Evolutionary conservation across 2,888 invertebrate species (phyloP).

Genomic region (Agrochola circellaris): DNA sequence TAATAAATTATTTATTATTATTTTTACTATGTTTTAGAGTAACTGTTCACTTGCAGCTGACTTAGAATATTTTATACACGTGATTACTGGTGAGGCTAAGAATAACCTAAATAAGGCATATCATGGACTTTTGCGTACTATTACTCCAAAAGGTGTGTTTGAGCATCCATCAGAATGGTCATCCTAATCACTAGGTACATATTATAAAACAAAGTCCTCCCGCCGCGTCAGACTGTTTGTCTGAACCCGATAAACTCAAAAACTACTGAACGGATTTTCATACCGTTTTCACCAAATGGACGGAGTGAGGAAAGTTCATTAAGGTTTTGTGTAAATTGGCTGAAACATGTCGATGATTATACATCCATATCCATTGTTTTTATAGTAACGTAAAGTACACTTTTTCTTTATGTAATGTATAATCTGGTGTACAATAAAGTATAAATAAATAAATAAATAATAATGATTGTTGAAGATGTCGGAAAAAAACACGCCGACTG

Average conservation of each 20-base stretch:
- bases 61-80: slow-evolving; percentile 38
- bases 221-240: neutral
- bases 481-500: too few relatives aligned
- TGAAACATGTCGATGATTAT: neutral
- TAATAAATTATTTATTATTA: neutral
- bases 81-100: neutral
- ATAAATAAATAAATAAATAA: too few relatives aligned
- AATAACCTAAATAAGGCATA: neutral
- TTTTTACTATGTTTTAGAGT: slow-evolving; percentile 22
- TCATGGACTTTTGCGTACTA: slow-evolving; percentile 26
- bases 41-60: neutral
- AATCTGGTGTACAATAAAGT: too few relatives aligned
- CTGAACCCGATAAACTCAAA: neutral
- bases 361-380: too few relatives aligned
- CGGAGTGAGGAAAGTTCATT: too few relatives aligned
- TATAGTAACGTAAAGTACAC: too few relatives aligned
- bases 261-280: neutral
- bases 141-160: slow-evolving; percentile 25
- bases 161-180: neutral
- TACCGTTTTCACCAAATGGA: neutral
- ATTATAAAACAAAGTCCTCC: neutral
- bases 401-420: too few relatives aligned
- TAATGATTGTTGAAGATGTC: too few relatives aligned
- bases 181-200: neutral
- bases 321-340: too few relatives aligned